phyloP scores from a whole-genome alignment of 2,888 invertebrate genomes.

The Nudaria mundana region DNA sequence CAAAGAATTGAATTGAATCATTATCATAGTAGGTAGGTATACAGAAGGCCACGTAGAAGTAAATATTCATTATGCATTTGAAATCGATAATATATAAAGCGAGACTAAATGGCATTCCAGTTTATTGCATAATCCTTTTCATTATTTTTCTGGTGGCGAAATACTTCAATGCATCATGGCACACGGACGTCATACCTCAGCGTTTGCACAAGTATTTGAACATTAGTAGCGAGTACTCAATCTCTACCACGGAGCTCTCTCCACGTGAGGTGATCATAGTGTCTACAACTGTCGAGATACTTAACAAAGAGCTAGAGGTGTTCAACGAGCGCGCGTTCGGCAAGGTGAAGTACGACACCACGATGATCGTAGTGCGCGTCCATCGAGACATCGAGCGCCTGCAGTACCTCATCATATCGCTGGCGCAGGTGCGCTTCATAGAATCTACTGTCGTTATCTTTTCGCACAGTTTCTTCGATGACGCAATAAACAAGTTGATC shows the following conservation, averaged over 20 bases:
- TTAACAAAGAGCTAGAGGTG: conserved; percentile 34
- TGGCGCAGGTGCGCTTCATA: conserved; percentile 41
- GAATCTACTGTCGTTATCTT: conserved; percentile 41
- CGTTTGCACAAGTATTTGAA: conserved; percentile 20
- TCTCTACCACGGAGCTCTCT: background rate
- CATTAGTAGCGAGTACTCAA: conserved; percentile 11
- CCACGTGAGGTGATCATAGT: conserved; percentile 15
- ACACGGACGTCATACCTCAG: conserved; percentile 8
- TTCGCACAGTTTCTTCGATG: conserved; percentile 49
- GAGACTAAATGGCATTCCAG: conserved; percentile 17
- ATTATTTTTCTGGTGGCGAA: conserved; percentile 14
- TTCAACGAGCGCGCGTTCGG: conserved; percentile 28
- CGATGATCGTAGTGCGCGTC: conserved; percentile 39
- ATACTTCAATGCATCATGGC: background rate
- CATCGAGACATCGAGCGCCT: conserved; percentile 35
- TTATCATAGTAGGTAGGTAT: too few relatives aligned
- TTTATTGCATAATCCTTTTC: conserved; percentile 21
- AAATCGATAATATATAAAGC: conserved; percentile 3
- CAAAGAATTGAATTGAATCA: too few relatives aligned
- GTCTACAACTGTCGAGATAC: conserved; percentile 18
- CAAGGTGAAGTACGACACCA: conserved; percentile 23
- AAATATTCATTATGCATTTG: conserved; percentile 1
- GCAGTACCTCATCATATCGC: conserved; percentile 41
- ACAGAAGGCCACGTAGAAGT: too few relatives aligned
- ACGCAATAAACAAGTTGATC: conserved; percentile 36